Base-by-base conservation (phyloP, 2,888 invertebrate genomes). In the Drosophila mulleri region DNA sequence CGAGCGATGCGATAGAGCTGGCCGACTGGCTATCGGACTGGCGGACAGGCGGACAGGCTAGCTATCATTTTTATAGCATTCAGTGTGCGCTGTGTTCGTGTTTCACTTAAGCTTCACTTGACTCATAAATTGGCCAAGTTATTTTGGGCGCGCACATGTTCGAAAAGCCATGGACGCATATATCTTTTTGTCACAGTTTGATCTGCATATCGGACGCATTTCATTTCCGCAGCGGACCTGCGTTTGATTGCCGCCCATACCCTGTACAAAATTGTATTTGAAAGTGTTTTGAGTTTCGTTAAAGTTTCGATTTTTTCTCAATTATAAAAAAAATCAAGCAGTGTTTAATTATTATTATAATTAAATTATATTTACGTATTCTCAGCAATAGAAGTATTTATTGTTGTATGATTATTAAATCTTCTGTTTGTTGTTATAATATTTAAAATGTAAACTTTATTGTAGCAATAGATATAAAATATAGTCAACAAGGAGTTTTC, bases 101-200 rank as follows among this genome's bases (percentile, higher is more conserved):
- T 88, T 86, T 88, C 89, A 74, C 83, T 88, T 80, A 67, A 62
- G 73, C 80, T 69, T 75, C 75, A 77, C 69, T 74, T 45, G 71
- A 44, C 69, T 47, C 88, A 66, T 85, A 83, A 83, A 83, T 78
- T 88, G 69, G 64, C 23, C 64, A 67, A 74, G 80, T 74, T 80
- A 74, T 74, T 85, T 80, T 80, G 66, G 82, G 72, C 77, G 45
- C 53, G 68, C 62, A 67, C 85, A 84, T 84, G 87, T 64, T 67
- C 67, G 60, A 52, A 66, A 58, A 69, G 78, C 72, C 67, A 67
- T 68, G 67, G 5, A 18, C 18, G 48, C 48, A 18, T 66, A 45
- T 23, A 56, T 32, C 3, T 56, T 58, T 45, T 72, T 61, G 63
- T 64, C 64, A 75, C 72, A 79, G 71, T 74, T 77, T 75, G 79